Evolutionary conservation across 2,888 invertebrate species (phyloP), one percentile per base, ranked within the genome.

Genomic region (Brachyptera putata): DNA sequence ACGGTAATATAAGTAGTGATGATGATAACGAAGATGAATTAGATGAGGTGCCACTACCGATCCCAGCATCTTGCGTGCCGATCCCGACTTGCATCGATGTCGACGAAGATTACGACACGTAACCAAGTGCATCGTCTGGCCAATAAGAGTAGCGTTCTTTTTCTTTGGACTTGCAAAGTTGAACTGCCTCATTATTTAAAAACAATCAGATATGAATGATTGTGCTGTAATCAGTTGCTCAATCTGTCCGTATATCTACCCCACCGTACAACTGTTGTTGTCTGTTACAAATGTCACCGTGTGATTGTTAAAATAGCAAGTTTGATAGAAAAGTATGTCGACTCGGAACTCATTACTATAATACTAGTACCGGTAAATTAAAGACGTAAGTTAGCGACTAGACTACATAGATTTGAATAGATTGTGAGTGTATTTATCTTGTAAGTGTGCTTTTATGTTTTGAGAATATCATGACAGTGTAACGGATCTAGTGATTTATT

Each of bases 81-180:
- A 37, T 49, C 36, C 9, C 46, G 25, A 18, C 24, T 30, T 37
- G 49, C 26, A 14, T 16, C 13, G 14, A 24, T 14, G 50, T 62
- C 18, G 62, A 62, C 56, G 62, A 62, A 30, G 62, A 62, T 36
- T 62, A 62, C 43, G 62, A 62, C 16, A 62, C 62, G 18, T 62
- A 62, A 58, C 46, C 22, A 13, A 46, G 46, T 4, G n/a, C n/a
- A n/a, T n/a, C n/a, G n/a, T n/a, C n/a, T n/a, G n/a, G n/a, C n/a
- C n/a, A n/a, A n/a, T n/a, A n/a, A n/a, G n/a, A n/a, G n/a, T n/a
- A n/a, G n/a, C n/a, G n/a, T n/a, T n/a, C n/a, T n/a, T n/a, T n/a
- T n/a, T n/a, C n/a, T n/a, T n/a, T n/a, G n/a, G n/a, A n/a, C n/a
- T n/a, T n/a, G n/a, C n/a, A n/a, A n/a, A n/a, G n/a, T n/a, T n/a